A percentile compares a stretch with the other conserved stretches of the same genome.
These are phyloP conservation scores for Microtus pennsylvanicus DNA, from an alignment of 2,113 vertebrate genomes.

Conservation along the genomic window DNA sequence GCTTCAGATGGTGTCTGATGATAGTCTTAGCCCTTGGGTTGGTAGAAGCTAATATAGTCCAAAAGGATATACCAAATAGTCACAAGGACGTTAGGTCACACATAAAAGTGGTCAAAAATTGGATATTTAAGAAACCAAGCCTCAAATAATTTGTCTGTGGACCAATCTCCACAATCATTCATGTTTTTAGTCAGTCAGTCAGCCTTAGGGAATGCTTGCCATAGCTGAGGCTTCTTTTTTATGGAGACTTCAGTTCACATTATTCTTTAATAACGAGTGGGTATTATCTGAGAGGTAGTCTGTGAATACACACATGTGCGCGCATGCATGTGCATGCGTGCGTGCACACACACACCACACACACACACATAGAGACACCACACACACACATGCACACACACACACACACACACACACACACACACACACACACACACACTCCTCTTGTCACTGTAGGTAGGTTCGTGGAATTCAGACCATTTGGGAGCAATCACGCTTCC, in stretches of 20 bases:
- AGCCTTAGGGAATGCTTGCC: background rate
- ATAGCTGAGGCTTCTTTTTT: background rate
- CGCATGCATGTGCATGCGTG: too few species aligned
- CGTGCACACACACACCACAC: too few species aligned
- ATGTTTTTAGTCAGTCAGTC: background rate
- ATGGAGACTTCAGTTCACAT: background rate
- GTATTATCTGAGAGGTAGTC: background rate
- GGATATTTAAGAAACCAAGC: background rate
- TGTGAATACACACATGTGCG: background rate
- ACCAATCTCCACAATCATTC: background rate
- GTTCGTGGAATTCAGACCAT: too few species aligned
- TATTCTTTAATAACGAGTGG: background rate
- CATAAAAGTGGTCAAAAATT: background rate
- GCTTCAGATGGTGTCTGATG: too few species aligned
- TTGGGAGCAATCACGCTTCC: background rate
- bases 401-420: background rate
- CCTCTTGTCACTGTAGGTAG: background rate
- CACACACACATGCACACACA: background rate
- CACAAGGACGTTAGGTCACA: background rate
- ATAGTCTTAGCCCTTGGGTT: background rate
- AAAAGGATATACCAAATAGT: background rate
- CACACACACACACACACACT: background rate
- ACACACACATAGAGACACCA: too few species aligned
- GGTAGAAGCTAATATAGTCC: background rate
- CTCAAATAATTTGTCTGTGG: background rate